These are phyloP conservation scores for Oncorhynchus mykiss DNA, from an alignment of 2,113 vertebrate species.

Conservation along the genomic window DNA sequence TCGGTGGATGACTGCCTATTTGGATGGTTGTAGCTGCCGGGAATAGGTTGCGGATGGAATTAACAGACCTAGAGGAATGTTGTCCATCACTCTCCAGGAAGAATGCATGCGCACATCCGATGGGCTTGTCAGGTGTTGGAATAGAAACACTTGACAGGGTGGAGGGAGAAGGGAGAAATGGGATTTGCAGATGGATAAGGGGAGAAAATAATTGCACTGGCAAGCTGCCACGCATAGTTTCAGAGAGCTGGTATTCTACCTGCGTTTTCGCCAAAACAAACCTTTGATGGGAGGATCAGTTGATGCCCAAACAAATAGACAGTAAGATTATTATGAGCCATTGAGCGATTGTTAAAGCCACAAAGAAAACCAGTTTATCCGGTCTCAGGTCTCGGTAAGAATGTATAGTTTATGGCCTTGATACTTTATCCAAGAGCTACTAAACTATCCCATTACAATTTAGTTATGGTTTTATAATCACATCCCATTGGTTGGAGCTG, in stretches of 20 bases:
- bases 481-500: too few relatives aligned
- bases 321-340: neutral
- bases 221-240: constrained; percentile 28
- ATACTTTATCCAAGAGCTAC: too few relatives aligned
- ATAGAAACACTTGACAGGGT: constrained; percentile 65
- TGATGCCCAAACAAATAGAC: neutral
- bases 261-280: constrained; percentile 26
- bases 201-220: neutral
- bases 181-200: constrained; percentile 66
- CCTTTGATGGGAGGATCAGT: constrained; percentile 13
- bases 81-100: constrained; percentile 63
- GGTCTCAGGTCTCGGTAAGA: too few relatives aligned
- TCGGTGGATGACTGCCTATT: neutral
- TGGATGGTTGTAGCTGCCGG: constrained; percentile 37
- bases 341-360: too few relatives aligned
- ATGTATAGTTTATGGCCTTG: too few relatives aligned
- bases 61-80: constrained; percentile 58
- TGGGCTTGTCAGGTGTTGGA: constrained; percentile 70
- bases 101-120: constrained; percentile 61
- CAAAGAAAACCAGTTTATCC: too few relatives aligned
- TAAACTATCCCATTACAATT: too few relatives aligned
- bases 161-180: constrained; percentile 49
- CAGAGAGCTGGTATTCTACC: constrained; percentile 31
- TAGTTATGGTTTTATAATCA: too few relatives aligned
- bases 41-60: constrained; percentile 65